phyloP scores from a whole-genome alignment of 2,888 invertebrate genomes.

The Syritta pipiens region DNA sequence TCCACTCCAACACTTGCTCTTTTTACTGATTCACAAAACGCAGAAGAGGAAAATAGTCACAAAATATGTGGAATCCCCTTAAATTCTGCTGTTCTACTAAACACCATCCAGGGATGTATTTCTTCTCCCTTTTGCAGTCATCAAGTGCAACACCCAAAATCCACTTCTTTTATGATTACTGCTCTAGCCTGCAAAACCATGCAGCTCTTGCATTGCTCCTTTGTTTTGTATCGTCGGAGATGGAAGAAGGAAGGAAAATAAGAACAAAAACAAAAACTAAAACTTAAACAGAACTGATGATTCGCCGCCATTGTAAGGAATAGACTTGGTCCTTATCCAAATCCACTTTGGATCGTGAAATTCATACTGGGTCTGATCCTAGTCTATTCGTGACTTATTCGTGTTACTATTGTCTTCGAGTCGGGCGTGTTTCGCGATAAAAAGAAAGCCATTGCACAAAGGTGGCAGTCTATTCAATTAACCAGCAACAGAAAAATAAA shows the following conservation, averaged over 20 bases:
- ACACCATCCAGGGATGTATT: too few relatives aligned
- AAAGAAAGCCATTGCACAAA: background rate
- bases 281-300: slow-evolving; percentile 36
- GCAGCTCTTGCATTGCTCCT: background rate
- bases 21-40: too few relatives aligned
- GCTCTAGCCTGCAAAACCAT: background rate
- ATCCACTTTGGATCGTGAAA: slow-evolving; percentile 55
- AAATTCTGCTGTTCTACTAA: too few relatives aligned
- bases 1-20: too few relatives aligned
- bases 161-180: slow-evolving; percentile 34
- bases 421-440: background rate
- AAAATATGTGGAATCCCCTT: too few relatives aligned
- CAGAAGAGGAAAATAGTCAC: too few relatives aligned
- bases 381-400: slow-evolving; percentile 56
- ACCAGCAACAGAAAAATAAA: slow-evolving; percentile 39
- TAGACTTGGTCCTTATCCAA: slow-evolving; percentile 23
- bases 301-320: slow-evolving; percentile 16
- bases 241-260: too few relatives aligned
- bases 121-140: slow-evolving; percentile 1
- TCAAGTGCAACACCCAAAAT: slow-evolving; percentile 22
- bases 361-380: slow-evolving; percentile 24
- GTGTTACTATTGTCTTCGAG: slow-evolving; percentile 18
- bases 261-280: slow-evolving; percentile 14
- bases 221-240: too few relatives aligned
- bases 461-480: slow-evolving; percentile 55